Conservation (phyloP, 2,113 vertebrate species). For the Scomber colias region DNA sequence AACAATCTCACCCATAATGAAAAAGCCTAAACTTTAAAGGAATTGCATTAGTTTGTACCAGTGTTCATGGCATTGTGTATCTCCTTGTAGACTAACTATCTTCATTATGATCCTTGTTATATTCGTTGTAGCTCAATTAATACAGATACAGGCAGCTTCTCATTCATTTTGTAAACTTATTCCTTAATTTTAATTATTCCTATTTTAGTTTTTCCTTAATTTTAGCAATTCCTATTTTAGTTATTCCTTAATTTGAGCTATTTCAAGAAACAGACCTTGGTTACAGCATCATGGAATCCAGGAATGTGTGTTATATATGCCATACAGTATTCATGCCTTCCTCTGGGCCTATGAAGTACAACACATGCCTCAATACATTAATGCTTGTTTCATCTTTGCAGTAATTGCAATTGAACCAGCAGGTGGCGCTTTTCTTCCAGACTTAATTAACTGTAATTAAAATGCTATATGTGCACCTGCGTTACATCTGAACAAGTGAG, state of each 20-base stretch:
- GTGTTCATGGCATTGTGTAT: not conserved
- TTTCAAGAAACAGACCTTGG: too few species aligned
- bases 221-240: too few species aligned
- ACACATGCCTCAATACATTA: too few species aligned
- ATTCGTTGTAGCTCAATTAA: not conserved
- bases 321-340: not conserved
- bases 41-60: not conserved
- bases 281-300: not conserved
- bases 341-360: not conserved
- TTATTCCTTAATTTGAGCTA: too few species aligned
- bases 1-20: not conserved
- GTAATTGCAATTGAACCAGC: not conserved
- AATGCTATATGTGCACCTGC: not conserved
- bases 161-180: too few species aligned
- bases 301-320: not conserved
- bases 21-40: not conserved
- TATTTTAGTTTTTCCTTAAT: too few species aligned
- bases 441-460: not conserved
- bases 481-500: not conserved
- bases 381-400: not conserved
- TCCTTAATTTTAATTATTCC: too few species aligned
- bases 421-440: slow-evolving; percentile 34
- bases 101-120: not conserved
- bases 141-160: too few species aligned
- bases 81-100: not conserved